These are phyloP conservation scores for Trissolcus basalis DNA, from an alignment of 1,140 invertebrate genomes.

Conservation along the genomic window DNA sequence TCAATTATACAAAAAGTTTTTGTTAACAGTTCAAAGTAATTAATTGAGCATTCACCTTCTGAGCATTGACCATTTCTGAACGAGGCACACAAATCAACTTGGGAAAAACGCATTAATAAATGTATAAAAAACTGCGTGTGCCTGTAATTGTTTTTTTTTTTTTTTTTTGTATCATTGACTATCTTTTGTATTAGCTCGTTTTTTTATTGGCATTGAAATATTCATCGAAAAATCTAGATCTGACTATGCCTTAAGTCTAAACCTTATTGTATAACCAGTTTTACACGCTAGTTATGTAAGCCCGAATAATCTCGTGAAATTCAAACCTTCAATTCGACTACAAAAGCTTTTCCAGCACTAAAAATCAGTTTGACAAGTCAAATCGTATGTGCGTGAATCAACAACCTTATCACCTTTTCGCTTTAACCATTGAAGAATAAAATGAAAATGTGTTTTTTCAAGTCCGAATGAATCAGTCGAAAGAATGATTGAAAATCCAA, in stretches of 20 bases:
- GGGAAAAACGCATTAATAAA: background rate
- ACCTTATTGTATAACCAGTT: constrained; percentile 31
- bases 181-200: constrained; percentile 46
- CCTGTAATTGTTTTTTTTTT: constrained; percentile 1
- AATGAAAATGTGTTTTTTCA: no score
- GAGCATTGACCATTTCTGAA: constrained; percentile 18
- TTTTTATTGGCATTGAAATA: constrained; percentile 58
- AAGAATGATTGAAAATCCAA: no score
- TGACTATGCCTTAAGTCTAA: constrained; percentile 29
- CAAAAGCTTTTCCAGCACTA: constrained; percentile 36
- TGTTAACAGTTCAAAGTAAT: constrained; percentile 5
- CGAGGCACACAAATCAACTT: constrained; percentile 35
- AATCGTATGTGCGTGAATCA: constrained; percentile 49
- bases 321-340: constrained; percentile 24
- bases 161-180: constrained; percentile 52
- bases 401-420: constrained; percentile 50
- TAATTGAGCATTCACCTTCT: constrained; percentile 20
- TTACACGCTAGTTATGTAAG: constrained; percentile 39
- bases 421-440: constrained; percentile 4
- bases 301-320: constrained; percentile 17
- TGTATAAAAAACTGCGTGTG: constrained; percentile 11
- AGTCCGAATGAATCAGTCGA: background rate
- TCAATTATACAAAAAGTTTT: constrained; percentile 51
- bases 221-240: constrained; percentile 49
- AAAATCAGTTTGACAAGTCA: constrained; percentile 29